phyloP scores from a whole-genome alignment of 2,797 vertebrate species.

The Mareca penelope region DNA sequence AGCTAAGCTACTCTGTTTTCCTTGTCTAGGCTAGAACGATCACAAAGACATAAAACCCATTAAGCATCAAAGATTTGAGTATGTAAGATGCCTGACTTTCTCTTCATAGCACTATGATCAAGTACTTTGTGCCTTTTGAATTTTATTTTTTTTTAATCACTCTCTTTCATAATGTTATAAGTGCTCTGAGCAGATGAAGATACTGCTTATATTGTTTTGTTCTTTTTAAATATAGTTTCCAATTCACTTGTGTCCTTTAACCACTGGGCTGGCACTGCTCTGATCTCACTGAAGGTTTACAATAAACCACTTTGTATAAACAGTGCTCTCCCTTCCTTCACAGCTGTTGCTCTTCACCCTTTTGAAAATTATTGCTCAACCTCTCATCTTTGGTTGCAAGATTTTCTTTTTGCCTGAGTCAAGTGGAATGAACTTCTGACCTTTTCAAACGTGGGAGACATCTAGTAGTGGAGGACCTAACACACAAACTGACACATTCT shows the following conservation, averaged over 20 bases:
- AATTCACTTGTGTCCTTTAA: background rate
- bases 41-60: background rate
- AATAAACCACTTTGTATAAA: background rate
- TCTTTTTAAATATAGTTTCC: background rate
- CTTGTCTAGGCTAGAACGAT: background rate
- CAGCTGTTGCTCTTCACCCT: background rate
- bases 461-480: background rate
- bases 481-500: fast-evolving
- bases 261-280: background rate
- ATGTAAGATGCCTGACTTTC: background rate
- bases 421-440: background rate
- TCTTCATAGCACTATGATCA: background rate
- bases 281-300: background rate
- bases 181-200: background rate
- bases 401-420: background rate
- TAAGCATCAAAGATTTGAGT: background rate
- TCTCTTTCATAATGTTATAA: background rate
- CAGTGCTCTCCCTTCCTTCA: background rate
- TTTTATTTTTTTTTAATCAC: background rate
- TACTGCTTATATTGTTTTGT: background rate
- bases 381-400: background rate
- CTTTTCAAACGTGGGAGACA: fast-evolving
- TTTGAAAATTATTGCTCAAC: background rate
- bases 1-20: background rate
- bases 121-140: background rate